Evolutionary conservation across 2,888 invertebrate genomes (phyloP).

Genomic region (Lithophane leautieri): DNA sequence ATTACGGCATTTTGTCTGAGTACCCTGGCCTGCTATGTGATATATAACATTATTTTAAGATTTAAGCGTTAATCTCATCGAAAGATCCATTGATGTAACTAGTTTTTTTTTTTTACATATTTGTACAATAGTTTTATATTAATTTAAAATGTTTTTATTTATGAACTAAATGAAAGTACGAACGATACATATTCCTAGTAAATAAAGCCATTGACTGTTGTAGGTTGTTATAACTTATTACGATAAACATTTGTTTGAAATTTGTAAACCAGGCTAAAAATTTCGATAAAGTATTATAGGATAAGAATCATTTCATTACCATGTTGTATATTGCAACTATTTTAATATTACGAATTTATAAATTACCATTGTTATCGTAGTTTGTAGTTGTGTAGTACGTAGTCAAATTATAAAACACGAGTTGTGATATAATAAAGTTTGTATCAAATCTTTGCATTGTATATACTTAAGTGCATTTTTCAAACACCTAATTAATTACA

Average conservation of each 20-base stretch:
- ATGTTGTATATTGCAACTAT: slow-evolving; percentile 82
- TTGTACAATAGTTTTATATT: slow-evolving; percentile 83
- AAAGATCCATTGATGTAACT: slow-evolving; percentile 79
- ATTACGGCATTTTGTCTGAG: slow-evolving; percentile 59
- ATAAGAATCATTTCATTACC: slow-evolving; percentile 79
- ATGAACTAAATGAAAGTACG: slow-evolving; percentile 74
- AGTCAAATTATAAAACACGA: slow-evolving; percentile 73
- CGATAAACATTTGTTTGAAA: slow-evolving; percentile 66
- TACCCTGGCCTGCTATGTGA: slow-evolving; percentile 69
- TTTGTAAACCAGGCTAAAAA: slow-evolving; percentile 69
- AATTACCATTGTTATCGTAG: slow-evolving; percentile 87
- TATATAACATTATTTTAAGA: slow-evolving; percentile 63
- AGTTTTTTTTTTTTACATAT: slow-evolving; percentile 76
- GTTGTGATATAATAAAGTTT: slow-evolving; percentile 76
- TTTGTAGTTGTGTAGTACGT: slow-evolving; percentile 80
- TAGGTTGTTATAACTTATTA: slow-evolving; percentile 74
- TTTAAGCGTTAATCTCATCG: slow-evolving; percentile 70
- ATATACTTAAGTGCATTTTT: slow-evolving; percentile 63
- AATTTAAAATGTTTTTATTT: slow-evolving; percentile 75
- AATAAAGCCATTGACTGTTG: slow-evolving; percentile 74
- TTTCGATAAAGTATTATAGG: slow-evolving; percentile 83
- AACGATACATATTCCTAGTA: slow-evolving; percentile 68
- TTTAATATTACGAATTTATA: slow-evolving; percentile 88
- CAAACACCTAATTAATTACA: slow-evolving; percentile 63
- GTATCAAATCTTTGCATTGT: slow-evolving; percentile 70